Evolutionary conservation across 1,140 invertebrate genomes (phyloP), one percentile per base, ranked within the genome.

Genomic region (Zaprionus nigranus): DNA sequence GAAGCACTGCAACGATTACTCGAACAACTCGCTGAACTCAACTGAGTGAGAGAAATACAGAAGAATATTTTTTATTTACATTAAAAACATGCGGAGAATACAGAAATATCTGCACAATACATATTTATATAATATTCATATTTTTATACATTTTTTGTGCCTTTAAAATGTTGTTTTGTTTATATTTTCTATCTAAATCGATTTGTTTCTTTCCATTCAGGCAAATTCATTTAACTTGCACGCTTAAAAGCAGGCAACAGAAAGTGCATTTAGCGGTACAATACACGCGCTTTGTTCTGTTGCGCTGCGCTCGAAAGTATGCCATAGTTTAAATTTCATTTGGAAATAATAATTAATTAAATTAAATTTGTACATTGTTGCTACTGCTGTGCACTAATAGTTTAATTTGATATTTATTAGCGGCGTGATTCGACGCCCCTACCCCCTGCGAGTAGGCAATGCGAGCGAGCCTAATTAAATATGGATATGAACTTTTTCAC

Each of bases 181-280:
- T 12, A 53, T 13, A 17, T 43, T 43, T 43, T 3, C 40, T 17
- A 17, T 17, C 17, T 3, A 17, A 43, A 17, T 43, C 2, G 40
- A 6, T 17, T 43, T 13, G 4, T 38, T 7, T 17, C 17, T 3
- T 46, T 46, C 40, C n/a, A n/a, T 15, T 38, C 13, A 38, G 13
- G 36, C 13, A 7, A 54, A 36, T 30, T 53, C 11, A 36, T 56
- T 49, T 51, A 22, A 7, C 9, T 5, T 5, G 22, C 54, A 0
- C 40, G 65, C 38, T 51, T 12, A 2, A 49, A 60, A 62, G 65
- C 61, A 75, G 58, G 73, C 73, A 63, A 61, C 24, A 34, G 11
- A 43, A 40, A 51, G 12, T 53, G 17, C 3, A 12, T 49, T 20
- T 22, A 49, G 20, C 1, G 17, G 6, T 17, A 6, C 38, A 40